These are phyloP conservation scores for Xanthia togata DNA, from an alignment of 2,888 invertebrate species.

Conservation along the genomic window DNA sequence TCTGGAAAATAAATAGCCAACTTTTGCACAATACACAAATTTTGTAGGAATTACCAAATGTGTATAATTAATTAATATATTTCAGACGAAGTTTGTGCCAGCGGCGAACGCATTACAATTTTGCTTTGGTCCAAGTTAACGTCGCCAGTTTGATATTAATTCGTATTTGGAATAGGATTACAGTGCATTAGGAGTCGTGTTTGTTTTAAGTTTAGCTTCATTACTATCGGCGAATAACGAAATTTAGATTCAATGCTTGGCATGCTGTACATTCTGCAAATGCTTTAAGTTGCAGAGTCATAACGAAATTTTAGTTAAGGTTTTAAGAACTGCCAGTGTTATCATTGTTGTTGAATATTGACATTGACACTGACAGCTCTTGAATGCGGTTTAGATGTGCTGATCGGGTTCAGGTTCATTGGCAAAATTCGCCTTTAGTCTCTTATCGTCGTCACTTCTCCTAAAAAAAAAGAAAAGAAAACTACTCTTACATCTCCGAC, in stretches of 20 bases:
- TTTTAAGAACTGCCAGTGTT: background rate
- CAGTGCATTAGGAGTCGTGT: background rate
- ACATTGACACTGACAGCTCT: background rate
- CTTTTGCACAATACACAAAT: constrained; percentile 60
- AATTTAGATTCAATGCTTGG: background rate
- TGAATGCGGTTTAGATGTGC: background rate
- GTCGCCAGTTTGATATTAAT: constrained; percentile 1
- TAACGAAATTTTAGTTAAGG: background rate
- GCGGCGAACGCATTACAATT: constrained; percentile 54
- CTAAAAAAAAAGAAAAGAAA: too few relatives aligned
- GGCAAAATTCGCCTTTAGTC: background rate
- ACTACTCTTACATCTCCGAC: background rate
- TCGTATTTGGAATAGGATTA: background rate
- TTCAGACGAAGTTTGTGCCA: constrained; percentile 51
- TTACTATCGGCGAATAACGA: background rate
- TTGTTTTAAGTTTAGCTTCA: background rate
- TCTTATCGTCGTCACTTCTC: background rate
- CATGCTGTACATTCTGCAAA: background rate
- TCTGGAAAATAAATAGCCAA: constrained; percentile 54
- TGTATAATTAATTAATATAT: constrained; percentile 63
- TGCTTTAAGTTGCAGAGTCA: background rate
- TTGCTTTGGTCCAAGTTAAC: constrained; percentile 52
- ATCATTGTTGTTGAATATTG: background rate
- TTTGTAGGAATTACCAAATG: constrained; percentile 58
- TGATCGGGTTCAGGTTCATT: background rate